These are phyloP conservation scores for Craterocephalus amniculus DNA, from an alignment of 2,797 vertebrate genomes.

Conservation along the genomic window DNA sequence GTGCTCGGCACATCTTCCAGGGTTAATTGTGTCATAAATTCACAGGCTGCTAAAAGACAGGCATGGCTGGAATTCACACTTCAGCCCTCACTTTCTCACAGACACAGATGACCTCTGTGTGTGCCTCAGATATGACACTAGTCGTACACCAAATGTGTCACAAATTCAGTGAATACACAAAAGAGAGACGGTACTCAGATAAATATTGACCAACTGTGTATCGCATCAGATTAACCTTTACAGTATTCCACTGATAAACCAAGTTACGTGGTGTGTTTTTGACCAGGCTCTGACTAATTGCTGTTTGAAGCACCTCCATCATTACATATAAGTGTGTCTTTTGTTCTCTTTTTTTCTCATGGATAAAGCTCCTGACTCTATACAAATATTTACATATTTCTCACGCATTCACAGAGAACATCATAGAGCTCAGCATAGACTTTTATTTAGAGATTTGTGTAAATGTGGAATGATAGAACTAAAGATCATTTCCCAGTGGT, in stretches of 20 bases:
- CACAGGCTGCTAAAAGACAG: constrained; percentile 76
- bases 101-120: constrained; percentile 30
- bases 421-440: too few relatives aligned
- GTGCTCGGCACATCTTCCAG: constrained; percentile 57
- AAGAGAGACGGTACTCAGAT: not conserved
- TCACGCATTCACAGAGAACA: not conserved
- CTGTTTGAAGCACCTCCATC: not conserved
- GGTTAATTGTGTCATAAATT: constrained; percentile 83
- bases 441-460: not conserved
- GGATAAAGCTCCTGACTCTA: constrained; percentile 5
- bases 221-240: not conserved
- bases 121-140: constrained; percentile 48
- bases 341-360: constrained; percentile 8
- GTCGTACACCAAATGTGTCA: constrained; percentile 54
- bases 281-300: not conserved
- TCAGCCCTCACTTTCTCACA: constrained; percentile 67
- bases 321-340: not conserved
- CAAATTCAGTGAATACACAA: constrained; percentile 4
- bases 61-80: constrained; percentile 83
- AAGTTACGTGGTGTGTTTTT: constrained; percentile 8
- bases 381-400: not conserved
- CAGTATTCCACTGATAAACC: not conserved
- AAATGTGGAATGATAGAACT: not conserved
- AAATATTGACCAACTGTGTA: not conserved
- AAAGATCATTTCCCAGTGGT: not conserved